Evolutionary conservation across 2,113 vertebrate genomes (phyloP).

Genomic region (Cheilinus undulatus): DNA sequence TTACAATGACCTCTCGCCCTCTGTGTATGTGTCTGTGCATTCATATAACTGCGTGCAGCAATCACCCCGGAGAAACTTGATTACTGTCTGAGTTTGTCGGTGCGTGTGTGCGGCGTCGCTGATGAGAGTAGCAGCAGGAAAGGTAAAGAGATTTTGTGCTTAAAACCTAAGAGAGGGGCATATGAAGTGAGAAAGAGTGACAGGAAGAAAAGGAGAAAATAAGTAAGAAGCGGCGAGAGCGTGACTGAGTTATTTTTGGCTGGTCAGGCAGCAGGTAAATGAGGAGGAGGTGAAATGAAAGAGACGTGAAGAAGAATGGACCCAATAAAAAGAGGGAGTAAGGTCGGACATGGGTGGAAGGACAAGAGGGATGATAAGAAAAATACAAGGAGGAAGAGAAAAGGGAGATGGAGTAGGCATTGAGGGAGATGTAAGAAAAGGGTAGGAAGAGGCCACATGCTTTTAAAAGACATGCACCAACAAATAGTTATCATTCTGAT

Average conservation of each 20-base stretch:
- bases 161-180: constrained; percentile 34
- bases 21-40: constrained; percentile 23
- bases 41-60: constrained; percentile 48
- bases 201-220: constrained; percentile 2
- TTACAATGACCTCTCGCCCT: constrained; percentile 77
- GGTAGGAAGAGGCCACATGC: too few relatives aligned
- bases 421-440: not conserved
- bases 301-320: constrained; percentile 4
- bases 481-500: too few relatives aligned
- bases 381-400: not conserved
- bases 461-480: too few relatives aligned
- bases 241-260: constrained; percentile 26
- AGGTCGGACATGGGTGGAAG: not conserved
- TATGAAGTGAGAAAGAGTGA: not conserved
- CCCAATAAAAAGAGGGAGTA: not conserved
- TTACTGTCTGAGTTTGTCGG: constrained; percentile 45
- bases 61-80: constrained; percentile 66
- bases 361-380: not conserved
- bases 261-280: constrained; percentile 4
- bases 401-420: not conserved
- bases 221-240: not conserved
- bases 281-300: constrained; percentile 24
- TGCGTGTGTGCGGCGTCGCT: constrained; percentile 30
- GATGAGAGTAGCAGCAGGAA: constrained; percentile 39
- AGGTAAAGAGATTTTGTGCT: constrained; percentile 16